Evolutionary conservation across 1,140 invertebrate species (phyloP), one percentile per base, ranked within the genome.

Genomic region (Oryzaephilus surinamensis): DNA sequence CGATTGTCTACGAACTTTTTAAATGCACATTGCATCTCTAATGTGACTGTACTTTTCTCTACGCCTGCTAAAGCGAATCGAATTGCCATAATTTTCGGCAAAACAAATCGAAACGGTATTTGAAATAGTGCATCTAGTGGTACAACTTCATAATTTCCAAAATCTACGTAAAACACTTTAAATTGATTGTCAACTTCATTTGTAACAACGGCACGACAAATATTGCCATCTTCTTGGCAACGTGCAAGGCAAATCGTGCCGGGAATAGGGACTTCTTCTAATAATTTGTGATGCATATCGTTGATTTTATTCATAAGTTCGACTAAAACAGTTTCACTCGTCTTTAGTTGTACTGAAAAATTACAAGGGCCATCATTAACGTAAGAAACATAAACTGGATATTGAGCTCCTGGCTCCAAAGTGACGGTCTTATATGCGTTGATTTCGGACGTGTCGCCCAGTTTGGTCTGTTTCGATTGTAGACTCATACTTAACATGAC

Each of bases 101-200:
- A 68, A 10, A 83, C 68, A 60, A 74, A 76, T 47, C 77, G 72
- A 16, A 72, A 63, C 2, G 82, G 81, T 45, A 87, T 73, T 58
- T 80, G 72, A 59, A 71, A 86, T 19, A 87, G 72, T 45, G 79
- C 71, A 39, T 73, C 70, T 20, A 74, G 72, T 3, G 72, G 67
- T 15, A 85, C 65, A 41, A 74, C 55, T 62, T 83, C 81, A 3
- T 73, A 76, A 47, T 82, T 79, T 5, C 83, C 83, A 57, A 79
- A 85, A 60, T 87, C 83, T 12, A 84, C 79, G 53, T 81, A 86
- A 50, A 77, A 81, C 8, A 85, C 66, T 48, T 61, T 63, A 47
- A 50, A 66, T 17, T 64, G 60, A 32, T 61, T 60, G 30, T 70
- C 70, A 21, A 72, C 70, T 15, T 82, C 64, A 44, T 71, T 73